These are phyloP conservation scores for Dilophus febrilis DNA, from an alignment of 2,888 invertebrate species.

Conservation along the genomic window DNA sequence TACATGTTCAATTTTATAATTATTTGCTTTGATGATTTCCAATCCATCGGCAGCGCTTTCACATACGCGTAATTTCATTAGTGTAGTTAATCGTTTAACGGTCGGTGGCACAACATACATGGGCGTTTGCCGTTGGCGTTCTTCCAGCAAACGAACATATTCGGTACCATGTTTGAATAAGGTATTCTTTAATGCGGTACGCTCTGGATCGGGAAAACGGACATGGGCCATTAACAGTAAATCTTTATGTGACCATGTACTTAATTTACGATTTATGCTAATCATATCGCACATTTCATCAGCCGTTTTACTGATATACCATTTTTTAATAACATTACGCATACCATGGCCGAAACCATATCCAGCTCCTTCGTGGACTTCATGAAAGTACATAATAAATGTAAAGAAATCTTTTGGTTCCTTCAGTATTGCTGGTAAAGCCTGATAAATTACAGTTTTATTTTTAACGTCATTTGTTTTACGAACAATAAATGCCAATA, in stretches of 20 bases:
- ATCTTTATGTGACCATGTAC: not conserved
- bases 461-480: not conserved
- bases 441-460: not conserved
- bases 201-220: not conserved
- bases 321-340: not conserved
- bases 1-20: conserved; percentile 19
- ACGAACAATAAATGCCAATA: conserved; percentile 1
- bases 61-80: conserved; percentile 17
- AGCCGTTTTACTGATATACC: not conserved
- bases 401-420: not conserved
- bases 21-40: conserved; percentile 13
- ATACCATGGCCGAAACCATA: not conserved
- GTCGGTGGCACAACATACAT: too few relatives aligned
- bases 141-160: not conserved
- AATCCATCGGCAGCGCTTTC: conserved; percentile 10
- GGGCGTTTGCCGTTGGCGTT: too few relatives aligned
- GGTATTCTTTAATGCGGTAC: not conserved
- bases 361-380: not conserved
- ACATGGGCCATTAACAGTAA: not conserved
- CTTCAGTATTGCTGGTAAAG: not conserved
- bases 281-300: not conserved
- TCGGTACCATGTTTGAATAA: not conserved
- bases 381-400: not conserved
- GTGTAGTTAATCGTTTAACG: conserved; percentile 9
- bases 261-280: not conserved